Percentiles rank a stretch among this genome's conserved stretches.
Evolutionary conservation across 2,888 invertebrate genomes (phyloP).

Genomic region (Drosophila crucigera): DNA sequence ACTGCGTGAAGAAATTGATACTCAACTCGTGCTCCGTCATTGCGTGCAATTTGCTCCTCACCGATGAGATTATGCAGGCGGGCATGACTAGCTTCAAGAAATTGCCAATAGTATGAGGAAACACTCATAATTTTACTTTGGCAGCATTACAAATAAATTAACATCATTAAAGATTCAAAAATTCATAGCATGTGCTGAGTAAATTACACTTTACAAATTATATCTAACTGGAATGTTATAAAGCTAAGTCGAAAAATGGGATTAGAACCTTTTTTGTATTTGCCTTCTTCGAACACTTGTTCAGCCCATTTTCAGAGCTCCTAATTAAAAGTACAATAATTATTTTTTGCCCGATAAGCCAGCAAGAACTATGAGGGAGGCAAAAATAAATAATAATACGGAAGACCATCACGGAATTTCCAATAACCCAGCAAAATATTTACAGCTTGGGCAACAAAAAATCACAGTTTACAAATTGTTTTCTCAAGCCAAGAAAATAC

Average conservation of each 20-base stretch:
- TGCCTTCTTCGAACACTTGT: background rate
- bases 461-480: constrained; percentile 4
- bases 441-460: constrained; percentile 1
- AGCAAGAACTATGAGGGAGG: background rate
- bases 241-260: background rate
- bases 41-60: constrained; percentile 97
- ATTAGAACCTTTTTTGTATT: background rate
- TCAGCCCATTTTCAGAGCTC: background rate
- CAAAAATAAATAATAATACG: background rate
- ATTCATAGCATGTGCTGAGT: background rate
- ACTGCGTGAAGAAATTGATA: constrained; percentile 97
- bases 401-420: constrained; percentile 1
- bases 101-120: background rate
- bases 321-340: background rate
- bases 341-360: background rate
- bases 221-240: background rate
- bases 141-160: background rate
- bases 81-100: constrained; percentile 95
- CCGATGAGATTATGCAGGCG: constrained; percentile 99
- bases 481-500: background rate
- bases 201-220: background rate
- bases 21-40: constrained; percentile 98
- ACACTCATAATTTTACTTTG: background rate
- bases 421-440: constrained; percentile 16
- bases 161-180: background rate